A percentile compares a stretch with the other conserved stretches of the same genome.
phyloP scores from a whole-genome alignment of 2,888 invertebrate genomes.

The Pollenia amentaria region DNA sequence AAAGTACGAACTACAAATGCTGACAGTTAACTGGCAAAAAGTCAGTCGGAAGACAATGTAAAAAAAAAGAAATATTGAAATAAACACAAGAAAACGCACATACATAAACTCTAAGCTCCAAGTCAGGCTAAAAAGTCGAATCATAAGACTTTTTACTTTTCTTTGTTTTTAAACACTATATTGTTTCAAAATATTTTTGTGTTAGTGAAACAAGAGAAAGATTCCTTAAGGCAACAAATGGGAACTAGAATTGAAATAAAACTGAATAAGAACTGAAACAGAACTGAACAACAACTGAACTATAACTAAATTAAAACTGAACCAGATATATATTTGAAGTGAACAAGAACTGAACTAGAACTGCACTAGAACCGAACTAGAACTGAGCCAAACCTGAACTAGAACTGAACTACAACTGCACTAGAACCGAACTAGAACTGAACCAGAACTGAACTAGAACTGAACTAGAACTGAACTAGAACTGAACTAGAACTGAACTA shows the following conservation, averaged over 20 bases:
- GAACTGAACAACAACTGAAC: too few relatives aligned
- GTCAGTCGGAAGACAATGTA: slow-evolving; percentile 30
- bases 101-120: neutral
- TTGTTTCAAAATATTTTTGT: slow-evolving; percentile 43
- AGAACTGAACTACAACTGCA: too few relatives aligned
- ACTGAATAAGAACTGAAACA: rapidly evolving
- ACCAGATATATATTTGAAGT: too few relatives aligned
- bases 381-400: too few relatives aligned
- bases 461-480: too few relatives aligned
- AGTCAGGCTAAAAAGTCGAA: slow-evolving; percentile 56
- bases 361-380: too few relatives aligned
- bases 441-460: too few relatives aligned
- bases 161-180: slow-evolving; percentile 5
- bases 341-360: too few relatives aligned
- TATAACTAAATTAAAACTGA: too few relatives aligned
- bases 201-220: slow-evolving; percentile 1
- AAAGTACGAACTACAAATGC: slow-evolving; percentile 57
- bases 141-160: slow-evolving; percentile 37
- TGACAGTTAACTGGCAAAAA: slow-evolving; percentile 65
- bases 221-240: neutral
- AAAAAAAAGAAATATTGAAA: slow-evolving; percentile 21
- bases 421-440: too few relatives aligned
- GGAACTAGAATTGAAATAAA: too few relatives aligned
- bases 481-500: too few relatives aligned
- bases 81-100: neutral